phyloP scores from a whole-genome alignment of 2,113 vertebrate species.

The Sigmodon hispidus region DNA sequence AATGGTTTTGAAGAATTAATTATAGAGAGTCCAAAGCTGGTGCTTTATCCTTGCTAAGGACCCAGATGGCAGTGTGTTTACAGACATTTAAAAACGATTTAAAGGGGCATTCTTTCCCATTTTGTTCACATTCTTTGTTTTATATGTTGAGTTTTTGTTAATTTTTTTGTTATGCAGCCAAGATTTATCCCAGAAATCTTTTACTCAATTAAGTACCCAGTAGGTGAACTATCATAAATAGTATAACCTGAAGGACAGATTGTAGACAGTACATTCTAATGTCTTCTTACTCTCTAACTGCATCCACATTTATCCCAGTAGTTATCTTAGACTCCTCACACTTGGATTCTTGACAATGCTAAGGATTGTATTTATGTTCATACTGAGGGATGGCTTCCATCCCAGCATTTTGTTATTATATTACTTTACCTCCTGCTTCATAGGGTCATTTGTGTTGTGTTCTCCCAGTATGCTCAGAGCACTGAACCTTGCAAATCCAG shows the following conservation, averaged over 20 bases:
- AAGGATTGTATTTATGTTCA: constrained; percentile 58
- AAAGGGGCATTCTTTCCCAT: not conserved
- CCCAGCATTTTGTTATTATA: constrained; percentile 69
- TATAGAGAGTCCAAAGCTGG: constrained; percentile 32
- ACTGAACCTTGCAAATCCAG: not conserved
- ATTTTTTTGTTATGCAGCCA: not conserved
- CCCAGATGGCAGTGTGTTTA: constrained; percentile 36
- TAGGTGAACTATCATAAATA: constrained; percentile 47
- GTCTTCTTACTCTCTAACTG: not conserved
- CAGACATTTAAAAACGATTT: constrained; percentile 4
- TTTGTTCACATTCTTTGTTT: constrained; percentile 40
- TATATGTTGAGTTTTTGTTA: constrained; percentile 21
- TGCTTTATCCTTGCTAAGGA: not conserved
- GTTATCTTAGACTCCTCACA: constrained; percentile 33
- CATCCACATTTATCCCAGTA: not conserved
- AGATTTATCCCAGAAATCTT: not conserved
- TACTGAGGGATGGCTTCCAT: constrained; percentile 64
- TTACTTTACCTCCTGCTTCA: constrained; percentile 55
- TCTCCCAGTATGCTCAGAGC: not conserved
- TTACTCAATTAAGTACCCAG: constrained; percentile 49
- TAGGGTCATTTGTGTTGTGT: not conserved
- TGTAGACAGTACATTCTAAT: not conserved
- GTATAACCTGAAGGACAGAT: constrained; percentile 49
- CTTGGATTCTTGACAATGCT: constrained; percentile 56
- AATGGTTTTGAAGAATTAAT: constrained; percentile 1